A percentile compares a stretch with the other conserved stretches of the same genome.
Conservation (phyloP, 2,888 invertebrate genomes). For the Sepiola atlantica region DNA sequence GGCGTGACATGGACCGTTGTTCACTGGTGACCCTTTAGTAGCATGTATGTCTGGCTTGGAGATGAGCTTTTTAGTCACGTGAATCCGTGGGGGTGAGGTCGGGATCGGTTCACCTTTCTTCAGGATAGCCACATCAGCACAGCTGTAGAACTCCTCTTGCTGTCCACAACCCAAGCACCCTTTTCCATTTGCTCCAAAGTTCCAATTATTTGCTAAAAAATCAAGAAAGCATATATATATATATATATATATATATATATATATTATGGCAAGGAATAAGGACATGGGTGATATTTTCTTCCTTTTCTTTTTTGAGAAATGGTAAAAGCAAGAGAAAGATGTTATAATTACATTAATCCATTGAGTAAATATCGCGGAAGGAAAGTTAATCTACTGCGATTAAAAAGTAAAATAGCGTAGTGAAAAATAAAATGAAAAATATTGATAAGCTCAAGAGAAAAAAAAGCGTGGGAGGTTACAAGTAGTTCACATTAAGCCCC, state of each 20-base stretch:
- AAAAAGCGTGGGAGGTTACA: too few relatives aligned
- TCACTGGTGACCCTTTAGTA: background rate
- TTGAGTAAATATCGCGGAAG: too few relatives aligned
- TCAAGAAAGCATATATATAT: background rate
- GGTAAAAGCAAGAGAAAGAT: too few relatives aligned
- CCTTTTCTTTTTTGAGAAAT: too few relatives aligned
- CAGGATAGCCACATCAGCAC: slow-evolving; percentile 65
- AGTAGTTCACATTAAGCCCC: too few relatives aligned
- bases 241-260: background rate
- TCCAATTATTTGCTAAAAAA: slow-evolving; percentile 57
- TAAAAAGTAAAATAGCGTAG: too few relatives aligned
- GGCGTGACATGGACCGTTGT: background rate
- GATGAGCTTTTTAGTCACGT: background rate
- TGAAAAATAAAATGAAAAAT: too few relatives aligned
- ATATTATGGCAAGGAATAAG: too few relatives aligned
- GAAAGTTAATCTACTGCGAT: too few relatives aligned
- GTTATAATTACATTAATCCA: too few relatives aligned
- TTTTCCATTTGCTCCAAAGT: slow-evolving; percentile 54
- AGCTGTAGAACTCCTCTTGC: slow-evolving; percentile 69
- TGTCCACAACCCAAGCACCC: slow-evolving; percentile 60
- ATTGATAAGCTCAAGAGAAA: too few relatives aligned
- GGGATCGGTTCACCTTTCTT: background rate
- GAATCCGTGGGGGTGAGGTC: background rate
- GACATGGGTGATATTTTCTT: too few relatives aligned
- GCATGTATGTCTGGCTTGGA: background rate